Percentiles rank a stretch among this genome's conserved stretches.
phyloP scores from a whole-genome alignment of 2,888 invertebrate species.

The Pilophorus perplexus region DNA sequence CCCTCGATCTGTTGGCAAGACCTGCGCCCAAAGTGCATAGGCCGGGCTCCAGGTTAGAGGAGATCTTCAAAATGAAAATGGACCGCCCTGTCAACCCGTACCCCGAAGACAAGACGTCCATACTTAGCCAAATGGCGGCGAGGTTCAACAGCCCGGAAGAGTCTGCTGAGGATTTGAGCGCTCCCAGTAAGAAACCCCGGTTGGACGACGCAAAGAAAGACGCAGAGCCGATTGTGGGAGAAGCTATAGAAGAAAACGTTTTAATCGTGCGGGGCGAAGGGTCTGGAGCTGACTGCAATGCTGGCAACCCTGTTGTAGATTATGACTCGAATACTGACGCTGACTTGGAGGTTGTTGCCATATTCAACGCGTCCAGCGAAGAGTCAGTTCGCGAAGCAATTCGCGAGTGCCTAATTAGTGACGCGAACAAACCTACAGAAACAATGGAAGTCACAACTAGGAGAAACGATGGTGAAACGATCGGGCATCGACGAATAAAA shows the following conservation, averaged over 20 bases:
- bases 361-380: conserved; percentile 29
- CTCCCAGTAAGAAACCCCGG: conserved; percentile 24
- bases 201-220: conserved; percentile 27
- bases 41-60: conserved; percentile 47
- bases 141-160: conserved; percentile 40
- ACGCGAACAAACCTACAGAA: neutral
- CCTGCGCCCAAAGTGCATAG: neutral
- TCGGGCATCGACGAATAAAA: neutral
- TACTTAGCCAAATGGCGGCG: conserved; percentile 43
- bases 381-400: conserved; percentile 5
- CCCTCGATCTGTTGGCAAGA: neutral
- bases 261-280: conserved; percentile 71
- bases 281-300: conserved; percentile 67
- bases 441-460: neutral
- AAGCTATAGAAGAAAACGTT: conserved; percentile 70
- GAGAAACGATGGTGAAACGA: neutral
- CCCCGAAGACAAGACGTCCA: conserved; percentile 14
- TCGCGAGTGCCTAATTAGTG: conserved; percentile 7
- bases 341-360: conserved; percentile 3
- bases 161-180: conserved; percentile 9
- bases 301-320: conserved; percentile 61
- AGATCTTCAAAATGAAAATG: conserved; percentile 47
- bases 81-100: conserved; percentile 8
- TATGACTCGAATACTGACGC: conserved; percentile 3
- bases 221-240: conserved; percentile 56